Percentiles rank a stretch among this genome's conserved stretches.
These are phyloP conservation scores for Nomada fucata DNA, from an alignment of 2,888 invertebrate genomes.

Conservation along the genomic window DNA sequence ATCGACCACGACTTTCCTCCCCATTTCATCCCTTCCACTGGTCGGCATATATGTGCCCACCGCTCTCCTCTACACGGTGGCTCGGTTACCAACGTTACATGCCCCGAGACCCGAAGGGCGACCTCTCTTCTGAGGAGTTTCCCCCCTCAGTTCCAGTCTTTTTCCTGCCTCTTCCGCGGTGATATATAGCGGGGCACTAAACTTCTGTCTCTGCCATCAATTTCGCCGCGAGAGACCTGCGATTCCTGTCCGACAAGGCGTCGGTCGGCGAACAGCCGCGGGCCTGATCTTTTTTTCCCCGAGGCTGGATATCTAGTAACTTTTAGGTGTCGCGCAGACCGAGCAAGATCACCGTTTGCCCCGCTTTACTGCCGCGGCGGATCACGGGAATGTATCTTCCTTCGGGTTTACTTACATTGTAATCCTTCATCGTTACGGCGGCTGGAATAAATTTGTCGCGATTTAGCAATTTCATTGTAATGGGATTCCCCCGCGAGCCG, in stretches of 20 bases:
- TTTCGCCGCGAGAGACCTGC: constrained; percentile 73
- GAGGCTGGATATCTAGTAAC: background rate
- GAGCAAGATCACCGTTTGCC: background rate
- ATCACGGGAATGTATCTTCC: no score
- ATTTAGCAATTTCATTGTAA: no score
- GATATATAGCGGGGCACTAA: constrained; percentile 78
- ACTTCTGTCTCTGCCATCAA: constrained; percentile 79
- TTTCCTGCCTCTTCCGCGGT: constrained; percentile 54
- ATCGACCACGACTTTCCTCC: constrained; percentile 62
- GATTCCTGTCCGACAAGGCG: constrained; percentile 58
- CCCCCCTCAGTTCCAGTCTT: constrained; percentile 41
- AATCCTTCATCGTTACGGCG: no score
- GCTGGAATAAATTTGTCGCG: no score
- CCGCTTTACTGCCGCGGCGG: no score
- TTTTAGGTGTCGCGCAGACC: background rate
- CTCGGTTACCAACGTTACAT: constrained; percentile 74
- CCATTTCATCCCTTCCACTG: constrained; percentile 40
- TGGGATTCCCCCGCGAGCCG: no score
- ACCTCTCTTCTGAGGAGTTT: constrained; percentile 38
- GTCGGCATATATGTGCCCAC: no score
- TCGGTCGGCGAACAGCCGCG: constrained; percentile 69
- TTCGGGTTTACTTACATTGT: no score
- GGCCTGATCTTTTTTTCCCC: constrained; percentile 73
- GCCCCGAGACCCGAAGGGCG: constrained; percentile 61
- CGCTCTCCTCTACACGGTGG: constrained; percentile 21